phyloP scores from a whole-genome alignment of 2,888 invertebrate genomes.

The Chymomyza amoena region DNA sequence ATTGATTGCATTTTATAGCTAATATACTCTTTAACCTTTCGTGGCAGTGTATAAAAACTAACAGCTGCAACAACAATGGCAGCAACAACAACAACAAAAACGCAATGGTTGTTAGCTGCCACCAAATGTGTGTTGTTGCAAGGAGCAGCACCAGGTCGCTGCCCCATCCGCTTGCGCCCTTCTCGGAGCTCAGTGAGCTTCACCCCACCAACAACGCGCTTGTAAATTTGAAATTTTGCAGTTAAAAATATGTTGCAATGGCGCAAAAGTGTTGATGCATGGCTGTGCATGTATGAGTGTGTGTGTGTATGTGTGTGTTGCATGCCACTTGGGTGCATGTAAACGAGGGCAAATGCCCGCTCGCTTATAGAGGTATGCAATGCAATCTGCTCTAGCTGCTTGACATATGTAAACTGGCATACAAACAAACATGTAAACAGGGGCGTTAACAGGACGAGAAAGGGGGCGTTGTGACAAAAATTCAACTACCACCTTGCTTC shows the following conservation, averaged over 20 bases:
- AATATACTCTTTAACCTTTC: too few relatives aligned
- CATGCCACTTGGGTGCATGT: slow-evolving; percentile 27
- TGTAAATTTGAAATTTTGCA: slow-evolving; percentile 54
- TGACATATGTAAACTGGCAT: slow-evolving; percentile 63
- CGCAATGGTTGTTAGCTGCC: neutral
- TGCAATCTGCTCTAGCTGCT: slow-evolving; percentile 38
- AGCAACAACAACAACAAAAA: neutral
- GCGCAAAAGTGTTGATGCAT: neutral
- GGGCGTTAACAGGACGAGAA: neutral
- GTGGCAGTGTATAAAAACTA: too few relatives aligned
- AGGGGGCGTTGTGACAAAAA: too few relatives aligned
- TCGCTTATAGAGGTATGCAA: slow-evolving; percentile 67
- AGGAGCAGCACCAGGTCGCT: neutral
- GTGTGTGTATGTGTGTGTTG: slow-evolving; percentile 38
- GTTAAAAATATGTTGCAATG: slow-evolving; percentile 31
- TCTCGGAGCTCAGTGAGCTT: too few relatives aligned
- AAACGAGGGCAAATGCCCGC: slow-evolving; percentile 51
- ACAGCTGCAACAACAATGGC: neutral
- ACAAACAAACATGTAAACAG: slow-evolving; percentile 4
- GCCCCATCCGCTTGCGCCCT: neutral
- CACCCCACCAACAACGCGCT: slow-evolving; percentile 29
- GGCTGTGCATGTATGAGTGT: neutral
- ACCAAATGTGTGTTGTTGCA: neutral
- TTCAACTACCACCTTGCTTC: too few relatives aligned
- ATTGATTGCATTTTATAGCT: too few relatives aligned